Percentiles rank a stretch among this genome's conserved stretches.
These are phyloP conservation scores for Pollenia amentaria DNA, from an alignment of 2,888 invertebrate species.

Conservation along the genomic window DNA sequence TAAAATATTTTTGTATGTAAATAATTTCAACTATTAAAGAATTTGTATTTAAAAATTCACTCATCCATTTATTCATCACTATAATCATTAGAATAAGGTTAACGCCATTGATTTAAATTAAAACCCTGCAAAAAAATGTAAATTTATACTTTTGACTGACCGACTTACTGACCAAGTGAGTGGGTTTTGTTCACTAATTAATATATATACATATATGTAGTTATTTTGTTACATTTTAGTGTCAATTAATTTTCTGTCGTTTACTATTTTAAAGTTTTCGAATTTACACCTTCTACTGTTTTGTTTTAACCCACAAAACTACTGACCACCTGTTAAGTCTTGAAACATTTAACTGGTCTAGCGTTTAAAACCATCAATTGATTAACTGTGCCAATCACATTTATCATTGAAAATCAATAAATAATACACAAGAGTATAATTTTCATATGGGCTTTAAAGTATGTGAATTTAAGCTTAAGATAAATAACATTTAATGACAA, in stretches of 20 bases:
- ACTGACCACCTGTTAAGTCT: constrained; percentile 63
- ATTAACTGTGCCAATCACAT: background rate
- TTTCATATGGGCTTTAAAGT: no score
- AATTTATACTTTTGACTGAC: constrained; percentile 23
- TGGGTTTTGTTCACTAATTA: constrained; percentile 20
- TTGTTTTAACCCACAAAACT: constrained; percentile 61
- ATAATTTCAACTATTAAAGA: background rate
- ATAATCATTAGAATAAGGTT: constrained; percentile 14
- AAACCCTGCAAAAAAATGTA: constrained; percentile 14
- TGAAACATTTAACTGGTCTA: constrained; percentile 50
- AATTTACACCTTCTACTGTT: constrained; percentile 49
- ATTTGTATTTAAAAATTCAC: background rate
- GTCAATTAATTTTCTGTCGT: constrained; percentile 44
- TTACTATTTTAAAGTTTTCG: constrained; percentile 11
- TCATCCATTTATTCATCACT: constrained; percentile 1
- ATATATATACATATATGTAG: background rate
- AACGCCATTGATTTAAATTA: constrained; percentile 46
- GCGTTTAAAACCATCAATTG: background rate
- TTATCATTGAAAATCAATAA: no score
- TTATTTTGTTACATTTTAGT: constrained; percentile 22
- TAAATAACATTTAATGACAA: no score
- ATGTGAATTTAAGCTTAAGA: no score
- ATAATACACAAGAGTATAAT: no score
- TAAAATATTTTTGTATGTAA: background rate
- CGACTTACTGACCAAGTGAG: background rate